Percentiles rank a stretch among this genome's conserved stretches.
Conservation (phyloP, 2,888 invertebrate species). For the Oxystoma pomonae region DNA sequence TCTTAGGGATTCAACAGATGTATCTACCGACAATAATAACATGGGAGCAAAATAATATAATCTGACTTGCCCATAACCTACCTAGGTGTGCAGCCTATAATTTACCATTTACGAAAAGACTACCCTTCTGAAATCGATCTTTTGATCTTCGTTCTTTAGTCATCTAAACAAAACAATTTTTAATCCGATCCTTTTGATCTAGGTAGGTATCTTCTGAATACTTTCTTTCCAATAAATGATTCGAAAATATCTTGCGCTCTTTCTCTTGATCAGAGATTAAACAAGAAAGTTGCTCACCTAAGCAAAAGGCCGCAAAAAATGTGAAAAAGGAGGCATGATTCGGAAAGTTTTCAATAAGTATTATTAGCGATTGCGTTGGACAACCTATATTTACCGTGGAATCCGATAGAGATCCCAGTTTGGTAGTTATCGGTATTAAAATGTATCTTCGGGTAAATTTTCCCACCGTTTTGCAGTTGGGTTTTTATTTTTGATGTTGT, state of each 20-base stretch:
- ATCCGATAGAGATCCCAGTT: not conserved
- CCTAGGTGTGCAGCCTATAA: not conserved
- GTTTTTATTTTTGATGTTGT: not conserved
- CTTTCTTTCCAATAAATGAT: no score
- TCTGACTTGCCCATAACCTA: no score
- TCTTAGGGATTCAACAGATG: no score
- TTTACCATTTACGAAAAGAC: not conserved
- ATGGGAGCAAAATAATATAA: no score
- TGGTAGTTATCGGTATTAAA: not conserved
- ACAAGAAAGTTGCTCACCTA: no score
- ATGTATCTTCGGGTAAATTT: not conserved
- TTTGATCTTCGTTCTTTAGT: not conserved
- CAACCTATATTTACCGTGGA: not conserved
- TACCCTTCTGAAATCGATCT: not conserved
- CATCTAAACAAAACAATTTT: not conserved
- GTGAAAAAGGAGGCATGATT: not conserved
- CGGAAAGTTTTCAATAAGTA: not conserved
- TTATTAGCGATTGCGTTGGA: not conserved
- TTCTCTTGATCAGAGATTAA: no score
- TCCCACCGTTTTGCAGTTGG: not conserved
- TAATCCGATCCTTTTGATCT: not conserved
- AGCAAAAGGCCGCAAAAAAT: not conserved
- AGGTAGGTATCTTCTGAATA: not conserved
- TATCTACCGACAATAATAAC: no score
- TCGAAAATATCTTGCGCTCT: no score